phyloP scores from a whole-genome alignment of 2,797 vertebrate species.

The Tympanoctomys barrerae region DNA sequence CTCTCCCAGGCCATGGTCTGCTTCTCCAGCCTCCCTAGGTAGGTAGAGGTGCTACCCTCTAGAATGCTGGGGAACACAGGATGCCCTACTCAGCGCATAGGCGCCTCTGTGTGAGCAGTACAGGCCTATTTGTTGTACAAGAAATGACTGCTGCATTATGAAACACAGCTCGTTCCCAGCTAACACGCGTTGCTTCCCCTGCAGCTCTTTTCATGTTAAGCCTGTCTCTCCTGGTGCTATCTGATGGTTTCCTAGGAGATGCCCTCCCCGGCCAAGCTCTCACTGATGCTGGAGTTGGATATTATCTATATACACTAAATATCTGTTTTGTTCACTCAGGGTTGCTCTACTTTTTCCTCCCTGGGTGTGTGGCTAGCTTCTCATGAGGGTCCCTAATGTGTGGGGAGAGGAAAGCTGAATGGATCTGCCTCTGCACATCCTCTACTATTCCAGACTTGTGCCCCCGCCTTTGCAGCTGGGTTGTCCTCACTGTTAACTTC shows the following conservation, averaged over 20 bases:
- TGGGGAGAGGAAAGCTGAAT: slow-evolving; percentile 78
- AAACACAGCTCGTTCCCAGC: slow-evolving; percentile 82
- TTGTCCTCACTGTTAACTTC: slow-evolving; percentile 17
- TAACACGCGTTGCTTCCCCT: slow-evolving; percentile 80
- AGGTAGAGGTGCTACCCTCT: not conserved
- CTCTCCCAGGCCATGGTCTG: not conserved
- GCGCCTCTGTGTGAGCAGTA: not conserved
- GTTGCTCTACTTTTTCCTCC: slow-evolving; percentile 84
- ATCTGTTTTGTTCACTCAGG: slow-evolving; percentile 87
- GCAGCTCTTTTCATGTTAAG: slow-evolving; percentile 88
- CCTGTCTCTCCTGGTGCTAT: slow-evolving; percentile 88
- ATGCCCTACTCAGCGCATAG: not conserved
- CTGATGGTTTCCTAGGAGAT: slow-evolving; percentile 91
- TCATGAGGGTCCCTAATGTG: slow-evolving; percentile 82
- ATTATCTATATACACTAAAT: slow-evolving; percentile 88
- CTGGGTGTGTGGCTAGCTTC: slow-evolving; percentile 84
- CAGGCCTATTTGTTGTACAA: slow-evolving; percentile 61
- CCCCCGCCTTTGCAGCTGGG: slow-evolving; percentile 65
- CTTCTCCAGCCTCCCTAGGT: not conserved
- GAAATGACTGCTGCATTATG: slow-evolving; percentile 78
- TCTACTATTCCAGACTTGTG: slow-evolving; percentile 70
- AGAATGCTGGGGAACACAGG: not conserved
- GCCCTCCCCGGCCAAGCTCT: slow-evolving; percentile 87
- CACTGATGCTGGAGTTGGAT: slow-evolving; percentile 85
- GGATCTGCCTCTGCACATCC: slow-evolving; percentile 68